Evolutionary conservation across 2,113 vertebrate genomes (phyloP).

Genomic region (Neotragus pygmaeus): DNA sequence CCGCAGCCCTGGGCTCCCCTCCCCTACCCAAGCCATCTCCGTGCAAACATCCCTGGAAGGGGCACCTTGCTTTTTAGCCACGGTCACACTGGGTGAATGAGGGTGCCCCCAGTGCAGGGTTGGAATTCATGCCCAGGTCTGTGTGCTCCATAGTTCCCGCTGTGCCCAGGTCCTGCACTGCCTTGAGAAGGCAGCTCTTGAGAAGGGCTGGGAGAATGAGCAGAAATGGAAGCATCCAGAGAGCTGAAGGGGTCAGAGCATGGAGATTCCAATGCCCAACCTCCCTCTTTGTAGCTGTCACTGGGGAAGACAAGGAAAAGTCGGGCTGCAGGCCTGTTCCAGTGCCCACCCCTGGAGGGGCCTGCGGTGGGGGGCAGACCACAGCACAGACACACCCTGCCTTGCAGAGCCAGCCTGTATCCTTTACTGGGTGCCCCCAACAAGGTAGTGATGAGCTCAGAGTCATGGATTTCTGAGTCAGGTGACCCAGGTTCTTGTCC

Average conservation of each 20-base stretch:
- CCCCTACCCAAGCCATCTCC: neutral
- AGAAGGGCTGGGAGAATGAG: neutral
- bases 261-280: neutral
- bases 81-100: rapidly evolving
- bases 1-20: neutral
- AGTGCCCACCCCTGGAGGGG: neutral
- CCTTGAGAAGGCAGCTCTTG: neutral
- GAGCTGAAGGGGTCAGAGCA: no score
- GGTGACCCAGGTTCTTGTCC: neutral
- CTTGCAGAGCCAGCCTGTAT: neutral
- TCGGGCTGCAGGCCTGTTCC: neutral
- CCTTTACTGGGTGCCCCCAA: neutral
- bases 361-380: neutral
- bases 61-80: neutral
- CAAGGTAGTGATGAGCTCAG: neutral
- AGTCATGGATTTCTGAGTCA: neutral
- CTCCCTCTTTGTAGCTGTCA: neutral
- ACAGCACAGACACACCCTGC: no score
- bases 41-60: neutral
- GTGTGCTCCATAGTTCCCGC: neutral
- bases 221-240: neutral
- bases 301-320: neutral
- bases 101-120: neutral
- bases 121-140: neutral
- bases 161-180: neutral